Evolutionary conservation across 1,140 invertebrate genomes (phyloP).

Genomic region (Neoseiulus cucumeris): DNA sequence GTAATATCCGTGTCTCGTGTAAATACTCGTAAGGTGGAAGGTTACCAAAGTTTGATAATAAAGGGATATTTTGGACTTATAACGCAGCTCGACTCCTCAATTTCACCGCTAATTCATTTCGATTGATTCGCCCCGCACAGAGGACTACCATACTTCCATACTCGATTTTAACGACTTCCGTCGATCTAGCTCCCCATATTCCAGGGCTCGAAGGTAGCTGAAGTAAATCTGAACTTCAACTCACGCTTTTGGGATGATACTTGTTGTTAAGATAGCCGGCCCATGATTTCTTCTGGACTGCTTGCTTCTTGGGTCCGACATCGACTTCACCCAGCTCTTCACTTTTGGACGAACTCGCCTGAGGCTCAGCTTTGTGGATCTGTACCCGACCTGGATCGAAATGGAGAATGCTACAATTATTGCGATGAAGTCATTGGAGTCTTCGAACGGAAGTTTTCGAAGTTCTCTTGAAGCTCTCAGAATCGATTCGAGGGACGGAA

Average conservation of each 20-base stretch:
- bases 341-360: not conserved
- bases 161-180: too few species aligned
- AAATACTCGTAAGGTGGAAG: constrained; percentile 11
- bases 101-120: not conserved
- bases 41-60: constrained; percentile 11
- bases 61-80: constrained; percentile 8
- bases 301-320: not conserved
- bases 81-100: not conserved
- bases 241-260: constrained; percentile 2
- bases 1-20: not conserved
- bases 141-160: too few species aligned
- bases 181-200: too few species aligned
- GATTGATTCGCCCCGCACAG: not conserved
- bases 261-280: constrained; percentile 7
- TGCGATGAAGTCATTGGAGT: too few species aligned
- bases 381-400: not conserved
- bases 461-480: too few species aligned
- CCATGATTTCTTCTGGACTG: not conserved
- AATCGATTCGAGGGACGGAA: too few species aligned
- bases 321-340: constrained; percentile 3
- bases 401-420: too few species aligned
- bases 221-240: not conserved
- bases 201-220: too few species aligned
- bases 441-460: too few species aligned
- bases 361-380: constrained; percentile 2